Conservation (phyloP, 2,888 invertebrate genomes). For the Epirrita christyi region DNA sequence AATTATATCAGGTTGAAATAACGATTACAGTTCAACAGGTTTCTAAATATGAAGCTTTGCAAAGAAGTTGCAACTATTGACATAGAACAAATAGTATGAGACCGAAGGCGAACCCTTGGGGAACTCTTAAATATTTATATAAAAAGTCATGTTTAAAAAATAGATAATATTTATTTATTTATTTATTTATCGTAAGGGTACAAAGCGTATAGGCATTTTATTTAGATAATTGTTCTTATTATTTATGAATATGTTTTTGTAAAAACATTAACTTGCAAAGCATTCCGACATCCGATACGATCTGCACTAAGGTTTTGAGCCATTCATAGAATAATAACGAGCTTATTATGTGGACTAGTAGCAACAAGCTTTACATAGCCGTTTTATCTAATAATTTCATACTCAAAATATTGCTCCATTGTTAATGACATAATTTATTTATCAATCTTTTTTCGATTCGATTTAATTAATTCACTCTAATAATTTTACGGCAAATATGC, state of each 20-base stretch:
- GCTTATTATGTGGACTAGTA: conserved; percentile 3
- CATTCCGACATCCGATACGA: conserved; percentile 11
- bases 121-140: background rate
- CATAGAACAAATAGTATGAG: background rate
- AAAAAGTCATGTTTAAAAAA: background rate
- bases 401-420: no score
- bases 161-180: no score
- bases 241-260: background rate
- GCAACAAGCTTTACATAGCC: background rate
- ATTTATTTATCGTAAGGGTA: no score
- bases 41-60: conserved; percentile 27
- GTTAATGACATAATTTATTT: no score
- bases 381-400: no score
- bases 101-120: conserved; percentile 4
- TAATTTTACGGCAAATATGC: no score
- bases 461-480: no score
- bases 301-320: conserved; percentile 11
- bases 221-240: no score
- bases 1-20: conserved; percentile 44
- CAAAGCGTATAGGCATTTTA: no score
- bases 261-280: background rate
- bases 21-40: conserved; percentile 22
- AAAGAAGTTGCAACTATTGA: background rate
- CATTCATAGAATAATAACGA: conserved; percentile 18
- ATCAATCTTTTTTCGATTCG: no score